Evolutionary conservation across 2,888 invertebrate genomes (phyloP).

Genomic region (Camponotus fellah): DNA sequence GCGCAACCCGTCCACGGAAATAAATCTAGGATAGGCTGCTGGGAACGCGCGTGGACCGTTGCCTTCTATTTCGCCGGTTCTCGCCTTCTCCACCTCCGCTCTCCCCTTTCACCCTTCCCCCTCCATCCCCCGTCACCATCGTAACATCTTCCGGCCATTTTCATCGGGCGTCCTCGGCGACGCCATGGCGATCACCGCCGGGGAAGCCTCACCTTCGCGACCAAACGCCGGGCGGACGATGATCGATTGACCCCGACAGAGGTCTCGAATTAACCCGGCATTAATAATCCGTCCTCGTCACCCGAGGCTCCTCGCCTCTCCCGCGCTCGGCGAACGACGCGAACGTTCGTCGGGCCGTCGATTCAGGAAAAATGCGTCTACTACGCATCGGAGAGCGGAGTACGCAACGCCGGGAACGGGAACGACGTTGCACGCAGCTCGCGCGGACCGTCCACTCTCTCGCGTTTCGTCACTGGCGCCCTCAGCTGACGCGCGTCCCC

Average conservation of each 20-base stretch:
- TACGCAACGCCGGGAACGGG: neutral
- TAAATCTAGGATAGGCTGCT: constrained; percentile 82
- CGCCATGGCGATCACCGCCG: constrained; percentile 65
- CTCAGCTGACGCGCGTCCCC: constrained; percentile 67
- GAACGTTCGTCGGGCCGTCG: constrained; percentile 27
- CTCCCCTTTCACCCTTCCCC: constrained; percentile 51
- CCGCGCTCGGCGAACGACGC: neutral
- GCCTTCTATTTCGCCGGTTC: constrained; percentile 71
- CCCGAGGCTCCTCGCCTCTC: neutral
- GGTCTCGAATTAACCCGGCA: neutral
- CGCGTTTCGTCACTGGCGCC: constrained; percentile 74
- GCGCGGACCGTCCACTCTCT: constrained; percentile 69
- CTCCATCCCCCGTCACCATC: constrained; percentile 35
- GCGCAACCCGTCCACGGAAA: constrained; percentile 81
- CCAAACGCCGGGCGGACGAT: neutral
- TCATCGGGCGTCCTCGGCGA: constrained; percentile 71
- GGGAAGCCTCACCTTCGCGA: constrained; percentile 53
- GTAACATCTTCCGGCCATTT: constrained; percentile 73
- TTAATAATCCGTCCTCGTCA: neutral
- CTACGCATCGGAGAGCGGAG: constrained; percentile 52
- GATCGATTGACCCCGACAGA: constrained; percentile 49
- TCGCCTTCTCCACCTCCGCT: constrained; percentile 27
- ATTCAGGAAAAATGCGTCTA: constrained; percentile 45
- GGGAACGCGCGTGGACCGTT: constrained; percentile 75
- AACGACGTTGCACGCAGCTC: neutral